A percentile compares a stretch with the other conserved stretches of the same genome.
These are phyloP conservation scores for Coenonympha glycerion DNA, from an alignment of 2,888 invertebrate species.

Conservation along the genomic window DNA sequence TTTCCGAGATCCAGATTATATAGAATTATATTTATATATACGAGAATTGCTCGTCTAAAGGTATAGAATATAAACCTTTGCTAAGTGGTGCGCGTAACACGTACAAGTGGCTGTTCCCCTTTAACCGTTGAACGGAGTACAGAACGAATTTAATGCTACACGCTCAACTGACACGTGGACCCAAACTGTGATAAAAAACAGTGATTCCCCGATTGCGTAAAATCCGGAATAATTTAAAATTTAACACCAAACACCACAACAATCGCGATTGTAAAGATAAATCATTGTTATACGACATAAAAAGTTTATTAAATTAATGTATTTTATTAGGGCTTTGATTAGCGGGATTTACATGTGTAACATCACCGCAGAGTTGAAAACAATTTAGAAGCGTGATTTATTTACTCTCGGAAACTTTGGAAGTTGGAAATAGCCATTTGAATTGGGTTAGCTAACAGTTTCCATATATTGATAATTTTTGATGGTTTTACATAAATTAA, in stretches of 20 bases:
- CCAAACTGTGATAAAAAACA: constrained; percentile 6
- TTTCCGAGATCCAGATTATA: no score
- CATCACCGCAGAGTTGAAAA: background rate
- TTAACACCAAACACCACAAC: background rate
- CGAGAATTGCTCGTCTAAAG: no score
- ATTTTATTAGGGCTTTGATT: background rate
- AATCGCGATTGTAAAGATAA: constrained; percentile 3
- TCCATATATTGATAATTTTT: no score
- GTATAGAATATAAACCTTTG: no score
- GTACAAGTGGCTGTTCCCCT: background rate
- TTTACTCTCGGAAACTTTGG: no score
- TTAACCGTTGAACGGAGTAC: background rate
- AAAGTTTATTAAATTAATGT: background rate
- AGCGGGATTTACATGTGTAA: background rate
- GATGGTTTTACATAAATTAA: no score
- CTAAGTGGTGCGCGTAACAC: background rate
- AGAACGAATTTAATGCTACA: constrained; percentile 1
- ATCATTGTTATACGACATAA: constrained; percentile 3
- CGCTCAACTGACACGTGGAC: background rate
- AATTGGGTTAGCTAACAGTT: no score
- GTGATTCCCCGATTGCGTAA: constrained; percentile 12
- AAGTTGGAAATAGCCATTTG: no score
- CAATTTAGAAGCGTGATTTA: no score
- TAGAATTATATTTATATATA: no score
- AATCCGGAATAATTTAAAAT: constrained; percentile 14